These are phyloP conservation scores for Euphydryas editha DNA, from an alignment of 2,888 invertebrate genomes.

Conservation along the genomic window DNA sequence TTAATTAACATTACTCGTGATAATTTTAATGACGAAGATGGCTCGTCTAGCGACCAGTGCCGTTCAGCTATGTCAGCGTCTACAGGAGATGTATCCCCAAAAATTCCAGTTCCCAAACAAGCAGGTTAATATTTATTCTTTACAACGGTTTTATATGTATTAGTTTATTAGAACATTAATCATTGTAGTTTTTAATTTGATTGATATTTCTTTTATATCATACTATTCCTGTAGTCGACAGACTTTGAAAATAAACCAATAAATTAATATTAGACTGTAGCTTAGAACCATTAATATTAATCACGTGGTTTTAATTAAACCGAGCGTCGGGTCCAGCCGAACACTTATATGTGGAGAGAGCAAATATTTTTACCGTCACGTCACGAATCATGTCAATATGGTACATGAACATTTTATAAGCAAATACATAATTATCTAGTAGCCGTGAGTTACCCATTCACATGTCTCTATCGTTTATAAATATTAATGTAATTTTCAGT, in stretches of 20 bases:
- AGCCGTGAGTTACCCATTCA: not conserved
- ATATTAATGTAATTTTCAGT: constrained; percentile 6
- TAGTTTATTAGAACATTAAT: no score
- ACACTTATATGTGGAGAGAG: constrained; percentile 34
- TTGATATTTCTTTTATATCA: no score
- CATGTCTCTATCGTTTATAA: not conserved
- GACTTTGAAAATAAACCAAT: no score
- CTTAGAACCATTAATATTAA: not conserved
- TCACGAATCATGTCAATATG: constrained; percentile 24
- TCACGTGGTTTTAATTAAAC: not conserved
- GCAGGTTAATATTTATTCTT: constrained; percentile 51
- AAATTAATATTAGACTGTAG: no score
- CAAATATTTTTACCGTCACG: constrained; percentile 26
- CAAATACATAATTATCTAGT: constrained; percentile 6
- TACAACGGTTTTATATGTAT: no score
- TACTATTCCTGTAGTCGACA: no score
- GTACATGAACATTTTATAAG: constrained; percentile 17
- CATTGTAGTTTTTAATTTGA: no score
- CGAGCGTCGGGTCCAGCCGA: constrained; percentile 20
- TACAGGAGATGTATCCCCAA: constrained; percentile 75
- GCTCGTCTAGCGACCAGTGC: constrained; percentile 71
- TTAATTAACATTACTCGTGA: not conserved
- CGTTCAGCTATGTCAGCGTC: constrained; percentile 69
- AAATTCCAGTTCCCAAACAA: constrained; percentile 63
- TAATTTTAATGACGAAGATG: constrained; percentile 51